These are phyloP conservation scores for Scophthalmus maximus DNA, from an alignment of 2,113 vertebrate genomes.

Conservation along the genomic window DNA sequence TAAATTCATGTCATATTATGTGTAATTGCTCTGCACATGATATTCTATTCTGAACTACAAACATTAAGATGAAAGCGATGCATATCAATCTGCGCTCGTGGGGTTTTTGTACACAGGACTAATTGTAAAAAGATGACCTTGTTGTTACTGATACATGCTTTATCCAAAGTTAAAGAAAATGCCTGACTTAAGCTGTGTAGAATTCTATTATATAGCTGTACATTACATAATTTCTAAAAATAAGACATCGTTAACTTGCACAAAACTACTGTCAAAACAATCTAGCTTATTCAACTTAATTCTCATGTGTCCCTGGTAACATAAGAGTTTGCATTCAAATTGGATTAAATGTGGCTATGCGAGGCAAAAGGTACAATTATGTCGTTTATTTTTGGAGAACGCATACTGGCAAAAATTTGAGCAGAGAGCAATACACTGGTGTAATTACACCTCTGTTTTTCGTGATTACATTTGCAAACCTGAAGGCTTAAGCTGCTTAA, in stretches of 20 bases:
- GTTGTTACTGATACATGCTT: not conserved
- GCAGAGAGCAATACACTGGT: not conserved
- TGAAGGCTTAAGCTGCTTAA: conserved; percentile 22
- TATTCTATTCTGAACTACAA: not conserved
- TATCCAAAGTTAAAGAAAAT: too few relatives aligned
- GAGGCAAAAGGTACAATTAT: not conserved
- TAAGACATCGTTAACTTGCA: too few relatives aligned
- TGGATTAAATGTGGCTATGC: not conserved
- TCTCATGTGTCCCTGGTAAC: not conserved
- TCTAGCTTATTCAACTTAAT: not conserved
- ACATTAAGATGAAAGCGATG: not conserved
- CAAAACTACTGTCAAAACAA: not conserved
- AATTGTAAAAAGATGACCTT: not conserved
- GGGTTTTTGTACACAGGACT: not conserved
- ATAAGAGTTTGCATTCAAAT: not conserved
- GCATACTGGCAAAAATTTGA: conserved; percentile 13
- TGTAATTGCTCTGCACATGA: not conserved
- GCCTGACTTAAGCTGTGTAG: not conserved
- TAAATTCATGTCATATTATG: conserved; percentile 6
- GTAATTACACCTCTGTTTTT: conserved; percentile 28
- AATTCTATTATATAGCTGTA: too few relatives aligned
- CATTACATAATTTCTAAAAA: not conserved
- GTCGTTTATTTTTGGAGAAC: not conserved
- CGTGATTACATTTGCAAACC: conserved; percentile 22
- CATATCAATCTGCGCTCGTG: not conserved